phyloP scores from a whole-genome alignment of 2,888 invertebrate species.

The Leucania comma region DNA sequence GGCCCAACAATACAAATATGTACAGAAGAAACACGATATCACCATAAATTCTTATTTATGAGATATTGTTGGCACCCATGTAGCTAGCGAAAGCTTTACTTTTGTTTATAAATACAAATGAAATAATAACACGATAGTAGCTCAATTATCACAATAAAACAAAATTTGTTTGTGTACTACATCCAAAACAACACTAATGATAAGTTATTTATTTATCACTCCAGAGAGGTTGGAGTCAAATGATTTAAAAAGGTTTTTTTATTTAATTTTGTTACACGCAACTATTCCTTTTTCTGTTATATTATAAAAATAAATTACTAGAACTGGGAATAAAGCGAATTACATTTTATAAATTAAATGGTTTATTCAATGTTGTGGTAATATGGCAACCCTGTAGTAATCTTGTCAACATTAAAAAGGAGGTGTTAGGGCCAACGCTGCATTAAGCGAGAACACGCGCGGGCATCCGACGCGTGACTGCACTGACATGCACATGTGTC shows the following conservation, averaged over 20 bases:
- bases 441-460: no score
- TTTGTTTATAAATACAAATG: slow-evolving; percentile 66
- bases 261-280: slow-evolving; percentile 1
- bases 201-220: background rate
- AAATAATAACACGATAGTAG: slow-evolving; percentile 46
- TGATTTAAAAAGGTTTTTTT: background rate
- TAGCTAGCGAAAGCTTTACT: slow-evolving; percentile 45
- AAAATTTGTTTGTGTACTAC: slow-evolving; percentile 35
- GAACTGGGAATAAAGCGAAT: slow-evolving; percentile 21
- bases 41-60: background rate
- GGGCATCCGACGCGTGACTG: no score
- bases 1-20: slow-evolving; percentile 17
- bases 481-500: no score
- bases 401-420: background rate
- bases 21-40: slow-evolving; percentile 2
- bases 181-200: slow-evolving; percentile 17
- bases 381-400: slow-evolving; percentile 45
- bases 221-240: background rate
- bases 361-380: slow-evolving; percentile 29
- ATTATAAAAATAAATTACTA: slow-evolving; percentile 43
- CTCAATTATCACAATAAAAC: slow-evolving; percentile 68
- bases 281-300: background rate
- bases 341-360: slow-evolving; percentile 6
- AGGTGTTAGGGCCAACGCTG: no score
- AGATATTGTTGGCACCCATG: slow-evolving; percentile 21